phyloP scores from a whole-genome alignment of 2,888 invertebrate species.

The Synergus laeviventris region DNA sequence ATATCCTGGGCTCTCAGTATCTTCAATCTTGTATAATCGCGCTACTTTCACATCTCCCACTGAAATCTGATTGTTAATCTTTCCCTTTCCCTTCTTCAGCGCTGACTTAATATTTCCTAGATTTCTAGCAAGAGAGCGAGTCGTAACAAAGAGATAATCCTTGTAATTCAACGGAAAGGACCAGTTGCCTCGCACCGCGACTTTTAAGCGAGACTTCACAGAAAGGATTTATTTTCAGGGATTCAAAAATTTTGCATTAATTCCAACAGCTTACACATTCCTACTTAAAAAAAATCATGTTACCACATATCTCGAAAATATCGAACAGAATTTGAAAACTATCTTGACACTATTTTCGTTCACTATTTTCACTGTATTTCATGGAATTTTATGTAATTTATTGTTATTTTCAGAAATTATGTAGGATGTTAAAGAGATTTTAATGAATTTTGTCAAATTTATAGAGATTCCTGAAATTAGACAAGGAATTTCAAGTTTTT shows the following conservation, averaged over 20 bases:
- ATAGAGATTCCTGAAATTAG: too few species aligned
- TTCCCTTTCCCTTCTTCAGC: background rate
- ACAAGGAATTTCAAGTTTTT: too few species aligned
- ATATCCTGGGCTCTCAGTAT: slow-evolving; percentile 32
- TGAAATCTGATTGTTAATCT: slow-evolving; percentile 23
- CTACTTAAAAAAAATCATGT: too few species aligned
- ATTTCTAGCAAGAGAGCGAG: background rate
- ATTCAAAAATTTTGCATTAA: background rate
- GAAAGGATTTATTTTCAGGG: background rate
- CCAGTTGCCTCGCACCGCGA: background rate
- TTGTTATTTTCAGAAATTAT: too few species aligned
- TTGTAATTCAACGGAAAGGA: background rate
- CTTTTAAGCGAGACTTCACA: background rate
- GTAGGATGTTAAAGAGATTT: too few species aligned
- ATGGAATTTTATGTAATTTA: too few species aligned
- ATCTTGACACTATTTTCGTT: too few species aligned
- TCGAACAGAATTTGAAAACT: too few species aligned
- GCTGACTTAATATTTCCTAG: background rate
- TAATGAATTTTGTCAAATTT: too few species aligned
- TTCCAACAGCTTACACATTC: background rate
- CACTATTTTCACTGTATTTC: too few species aligned
- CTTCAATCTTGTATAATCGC: slow-evolving; percentile 37
- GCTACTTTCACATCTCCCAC: slow-evolving; percentile 12
- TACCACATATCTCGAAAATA: too few species aligned
- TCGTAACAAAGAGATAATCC: slow-evolving; percentile 5